Evolutionary conservation across 2,888 invertebrate genomes (phyloP), one percentile per base, ranked within the genome.

Genomic region (Thecocarcelia acutangulata): DNA sequence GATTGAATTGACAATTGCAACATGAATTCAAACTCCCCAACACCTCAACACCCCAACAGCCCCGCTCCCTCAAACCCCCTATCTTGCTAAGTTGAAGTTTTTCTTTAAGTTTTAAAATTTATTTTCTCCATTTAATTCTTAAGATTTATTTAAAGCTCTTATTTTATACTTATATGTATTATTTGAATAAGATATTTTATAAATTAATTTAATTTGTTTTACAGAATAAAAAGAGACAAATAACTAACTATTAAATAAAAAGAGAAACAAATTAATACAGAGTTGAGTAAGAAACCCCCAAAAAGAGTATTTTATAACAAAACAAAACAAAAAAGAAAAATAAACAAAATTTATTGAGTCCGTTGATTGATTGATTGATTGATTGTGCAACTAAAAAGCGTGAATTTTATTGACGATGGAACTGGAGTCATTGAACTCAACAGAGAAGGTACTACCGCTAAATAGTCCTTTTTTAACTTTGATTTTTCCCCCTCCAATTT

Each of bases 381-480:
- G 70, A 70, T 50, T 59, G 70, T 73, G 58, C 70, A 72, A 58
- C 72, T 54, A 17, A 52, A 59, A 69, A 61, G 54, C 54, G 42
- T 59, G 61, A 40, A 61, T 50, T 66, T 79, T 79, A 46, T 72
- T 66, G 66, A 85, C 83, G 85, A 85, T 85, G 85, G 85, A 84
- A 84, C 84, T 82, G 83, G 81, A 84, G 85, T 84, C 84, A 85
- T 82, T 84, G 80, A 85, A 80, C 85, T 84, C 85, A 85, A 74
- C 86, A 85, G 84, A 83, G 84, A 86, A 86, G 86, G 86, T 86
- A 86, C 66, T 66, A n/a, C 21, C 58, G 64, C 64, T 72, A 59
- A 66, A 66, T 66, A 78, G 58, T 40, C 24, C 33, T 64, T 24
- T 46, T 72, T 66, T 40, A 52, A 28, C 52, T 52, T 58, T n/a